These are phyloP conservation scores for Penaeus vannamei DNA, from an alignment of 1,140 invertebrate species.

Conservation along the genomic window DNA sequence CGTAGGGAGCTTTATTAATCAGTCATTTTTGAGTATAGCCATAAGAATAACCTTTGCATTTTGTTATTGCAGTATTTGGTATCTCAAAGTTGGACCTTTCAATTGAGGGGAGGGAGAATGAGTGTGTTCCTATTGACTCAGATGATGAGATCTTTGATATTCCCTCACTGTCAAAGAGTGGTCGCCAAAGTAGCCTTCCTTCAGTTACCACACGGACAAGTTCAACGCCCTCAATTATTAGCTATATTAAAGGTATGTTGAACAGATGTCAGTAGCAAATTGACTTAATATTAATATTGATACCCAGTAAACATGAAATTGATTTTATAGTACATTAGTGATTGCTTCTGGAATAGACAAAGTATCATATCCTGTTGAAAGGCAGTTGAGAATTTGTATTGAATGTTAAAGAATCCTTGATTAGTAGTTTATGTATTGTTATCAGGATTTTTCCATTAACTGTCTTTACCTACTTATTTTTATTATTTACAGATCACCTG, in stretches of 20 bases:
- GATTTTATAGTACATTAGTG: not conserved
- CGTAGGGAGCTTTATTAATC: no score
- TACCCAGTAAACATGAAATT: not conserved
- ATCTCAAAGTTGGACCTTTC: conserved; percentile 40
- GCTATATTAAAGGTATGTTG: conserved; percentile 50
- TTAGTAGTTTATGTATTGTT: no score
- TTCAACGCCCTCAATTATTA: conserved; percentile 14
- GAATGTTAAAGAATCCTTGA: no score
- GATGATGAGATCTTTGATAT: conserved; percentile 63
- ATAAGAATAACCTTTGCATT: not conserved
- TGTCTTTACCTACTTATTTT: not conserved
- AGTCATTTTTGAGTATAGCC: not conserved
- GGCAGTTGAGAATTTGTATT: no score
- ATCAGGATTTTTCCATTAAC: not conserved
- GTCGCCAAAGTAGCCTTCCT: not conserved
- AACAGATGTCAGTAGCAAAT: no score
- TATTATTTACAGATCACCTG: conserved; percentile 40
- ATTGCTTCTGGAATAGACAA: no score
- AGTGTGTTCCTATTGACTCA: conserved; percentile 64
- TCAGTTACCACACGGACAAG: conserved; percentile 1
- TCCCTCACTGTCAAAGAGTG: not conserved
- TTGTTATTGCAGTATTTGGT: not conserved
- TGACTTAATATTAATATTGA: not conserved
- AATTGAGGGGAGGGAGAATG: conserved; percentile 45
- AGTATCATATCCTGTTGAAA: no score